Evolutionary conservation across 2,888 invertebrate species (phyloP), one percentile per base, ranked within the genome.

Genomic region (Limenitis camilla): DNA sequence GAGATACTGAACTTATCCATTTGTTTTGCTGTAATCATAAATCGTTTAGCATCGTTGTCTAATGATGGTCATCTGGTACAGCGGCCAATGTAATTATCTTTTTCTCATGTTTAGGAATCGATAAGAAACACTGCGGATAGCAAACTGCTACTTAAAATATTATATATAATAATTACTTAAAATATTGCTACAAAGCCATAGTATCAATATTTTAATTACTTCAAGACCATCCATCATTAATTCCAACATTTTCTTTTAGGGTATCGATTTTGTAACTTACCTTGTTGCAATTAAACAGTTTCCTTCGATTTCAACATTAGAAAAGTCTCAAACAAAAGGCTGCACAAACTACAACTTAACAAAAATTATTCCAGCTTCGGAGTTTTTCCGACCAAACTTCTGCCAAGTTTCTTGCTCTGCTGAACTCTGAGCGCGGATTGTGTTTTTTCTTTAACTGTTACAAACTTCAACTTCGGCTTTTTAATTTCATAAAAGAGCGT

Each of bases 341-440:
- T 44, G 48, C 7, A 49, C 11, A 33, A 48, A 44, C 40, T 44
- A 35, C 48, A 48, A 44, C 43, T 48, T 50, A 38, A 39, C 48
- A 43, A 48, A 53, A 44, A 49, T 36, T 40, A 43, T 35, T 48
- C 29, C 28, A 53, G 35, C 10, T 40, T 33, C 8, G 39, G 33
- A 48, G 39, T 52, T 53, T 40, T 43, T 40, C 35, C 49, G 11
- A 27, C 9, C 31, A 28, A 49, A 45, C 40, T 45, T 53, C 40
- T 48, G 28, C 28, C 49, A 41, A 53, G 49, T 53, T 49, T 45
- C 49, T 53, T 45, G 49, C 49, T 53, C 53, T 41, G 49, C 31
- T 49, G 49, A 53, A 53, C 53, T 53, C 40, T 43, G 40, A 39
- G 10, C 40, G 29, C 9, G 41, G 44, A 36, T 41, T 44, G 45